Percentiles rank a stretch among this genome's conserved stretches.
phyloP scores from a whole-genome alignment of 2,113 vertebrate genomes.

The Trogon surrucura region DNA sequence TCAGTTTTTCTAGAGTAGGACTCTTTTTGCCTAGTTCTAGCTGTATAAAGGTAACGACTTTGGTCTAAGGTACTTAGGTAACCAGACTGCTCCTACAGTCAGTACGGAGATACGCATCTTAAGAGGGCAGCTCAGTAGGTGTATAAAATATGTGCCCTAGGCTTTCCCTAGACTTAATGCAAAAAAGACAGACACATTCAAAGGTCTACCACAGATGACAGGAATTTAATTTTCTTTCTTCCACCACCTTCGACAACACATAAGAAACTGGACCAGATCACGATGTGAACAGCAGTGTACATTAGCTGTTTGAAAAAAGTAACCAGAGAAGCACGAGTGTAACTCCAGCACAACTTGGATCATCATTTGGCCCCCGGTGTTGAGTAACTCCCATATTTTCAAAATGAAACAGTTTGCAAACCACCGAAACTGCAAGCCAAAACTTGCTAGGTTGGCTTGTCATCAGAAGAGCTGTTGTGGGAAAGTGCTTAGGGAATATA shows the following conservation, averaged over 20 bases:
- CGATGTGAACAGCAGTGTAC: not conserved
- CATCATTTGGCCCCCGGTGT: slow-evolving; percentile 18
- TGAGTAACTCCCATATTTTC: slow-evolving; percentile 71
- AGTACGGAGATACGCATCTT: slow-evolving; percentile 18
- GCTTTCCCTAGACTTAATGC: slow-evolving; percentile 16
- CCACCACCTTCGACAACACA: not conserved
- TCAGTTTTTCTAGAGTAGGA: not conserved
- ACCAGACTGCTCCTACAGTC: not conserved
- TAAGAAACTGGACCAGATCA: not conserved
- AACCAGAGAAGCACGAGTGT: not conserved
- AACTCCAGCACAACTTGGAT: slow-evolving; percentile 13
- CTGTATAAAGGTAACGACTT: not conserved
- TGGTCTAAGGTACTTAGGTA: not conserved
- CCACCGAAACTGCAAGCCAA: slow-evolving; percentile 75
- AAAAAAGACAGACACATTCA: slow-evolving; percentile 8
- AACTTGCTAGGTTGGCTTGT: slow-evolving; percentile 65
- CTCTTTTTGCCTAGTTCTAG: not conserved
- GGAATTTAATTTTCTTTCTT: not conserved
- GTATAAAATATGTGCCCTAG: slow-evolving; percentile 49
- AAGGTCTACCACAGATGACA: not conserved
- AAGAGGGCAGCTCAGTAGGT: slow-evolving; percentile 26
- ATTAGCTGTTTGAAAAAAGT: not conserved
- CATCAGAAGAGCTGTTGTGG: slow-evolving; percentile 66
- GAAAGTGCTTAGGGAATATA: slow-evolving; percentile 56
- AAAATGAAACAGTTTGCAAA: slow-evolving; percentile 69